Evolutionary conservation across 2,113 vertebrate genomes (phyloP).

Genomic region (Rhinolophus ferrumequinum): DNA sequence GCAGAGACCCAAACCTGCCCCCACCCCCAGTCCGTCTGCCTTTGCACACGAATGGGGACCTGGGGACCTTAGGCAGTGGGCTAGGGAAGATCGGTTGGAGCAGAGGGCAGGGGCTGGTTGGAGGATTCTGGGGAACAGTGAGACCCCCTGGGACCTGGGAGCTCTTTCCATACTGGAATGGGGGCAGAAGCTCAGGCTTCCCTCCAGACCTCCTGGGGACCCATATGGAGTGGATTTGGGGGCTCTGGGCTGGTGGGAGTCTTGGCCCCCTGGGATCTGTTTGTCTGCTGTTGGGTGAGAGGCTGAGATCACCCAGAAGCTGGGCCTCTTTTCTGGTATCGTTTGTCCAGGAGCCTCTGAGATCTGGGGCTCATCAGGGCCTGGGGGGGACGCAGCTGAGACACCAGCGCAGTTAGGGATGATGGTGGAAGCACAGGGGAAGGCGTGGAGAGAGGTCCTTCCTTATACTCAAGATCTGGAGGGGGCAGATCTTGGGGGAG

Average conservation of each 20-base stretch:
- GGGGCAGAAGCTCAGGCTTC: neutral
- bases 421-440: neutral
- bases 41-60: neutral
- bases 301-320: neutral
- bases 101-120: neutral
- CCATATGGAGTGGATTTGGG: conserved; percentile 26
- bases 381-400: neutral
- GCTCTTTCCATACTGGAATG: neutral
- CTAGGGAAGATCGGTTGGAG: neutral
- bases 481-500: neutral
- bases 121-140: neutral
- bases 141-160: conserved; percentile 50
- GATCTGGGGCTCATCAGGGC: neutral
- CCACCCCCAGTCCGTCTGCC: neutral
- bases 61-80: neutral
- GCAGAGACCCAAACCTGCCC: neutral
- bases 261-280: conserved; percentile 1
- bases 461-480: neutral
- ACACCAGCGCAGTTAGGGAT: neutral
- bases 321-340: neutral
- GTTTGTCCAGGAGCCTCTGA: neutral
- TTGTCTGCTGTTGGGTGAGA: conserved; percentile 1
- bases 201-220: conserved; percentile 27
- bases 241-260: neutral
- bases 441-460: neutral